Evolutionary conservation across 1,140 invertebrate species (phyloP).

Genomic region (Drosophila lowei): DNA sequence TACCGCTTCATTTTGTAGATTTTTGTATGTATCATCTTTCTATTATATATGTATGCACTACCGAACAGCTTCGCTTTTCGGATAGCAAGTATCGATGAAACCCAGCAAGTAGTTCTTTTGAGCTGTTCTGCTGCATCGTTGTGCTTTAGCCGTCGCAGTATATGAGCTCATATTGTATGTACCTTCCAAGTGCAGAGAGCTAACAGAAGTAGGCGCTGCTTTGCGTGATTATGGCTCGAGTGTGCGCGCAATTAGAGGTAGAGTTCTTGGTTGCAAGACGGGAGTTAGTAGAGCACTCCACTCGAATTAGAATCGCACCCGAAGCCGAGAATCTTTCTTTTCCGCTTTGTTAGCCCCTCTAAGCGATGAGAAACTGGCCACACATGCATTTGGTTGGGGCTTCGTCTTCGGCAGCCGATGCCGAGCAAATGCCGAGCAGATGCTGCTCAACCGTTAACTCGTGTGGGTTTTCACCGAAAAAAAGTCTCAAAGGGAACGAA

Average conservation of each 20-base stretch:
- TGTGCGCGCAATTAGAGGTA: conserved; percentile 60
- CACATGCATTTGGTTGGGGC: conserved; percentile 41
- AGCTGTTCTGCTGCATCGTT: conserved; percentile 14
- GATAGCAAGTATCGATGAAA: too few species aligned
- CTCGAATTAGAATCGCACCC: conserved; percentile 56
- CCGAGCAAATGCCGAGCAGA: neutral
- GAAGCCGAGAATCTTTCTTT: conserved; percentile 44
- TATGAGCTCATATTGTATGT: too few species aligned
- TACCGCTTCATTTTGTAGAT: too few species aligned
- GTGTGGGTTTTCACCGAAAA: conserved; percentile 70
- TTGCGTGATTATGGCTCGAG: conserved; percentile 38
- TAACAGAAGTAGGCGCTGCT: conserved; percentile 1
- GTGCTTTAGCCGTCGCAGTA: neutral
- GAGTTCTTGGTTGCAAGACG: conserved; percentile 41
- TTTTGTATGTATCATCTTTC: too few species aligned
- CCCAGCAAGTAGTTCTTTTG: neutral
- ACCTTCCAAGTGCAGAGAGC: too few species aligned
- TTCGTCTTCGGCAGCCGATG: conserved; percentile 2
- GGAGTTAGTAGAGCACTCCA: conserved; percentile 68
- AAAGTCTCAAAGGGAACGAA: conserved; percentile 12
- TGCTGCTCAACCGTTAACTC: conserved; percentile 65
- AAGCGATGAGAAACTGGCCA: conserved; percentile 45
- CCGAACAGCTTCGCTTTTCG: too few species aligned
- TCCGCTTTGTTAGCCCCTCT: conserved; percentile 64
- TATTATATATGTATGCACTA: too few species aligned